Base-by-base conservation (phyloP, 1,140 invertebrate species). In the Bradynema listronoti region DNA sequence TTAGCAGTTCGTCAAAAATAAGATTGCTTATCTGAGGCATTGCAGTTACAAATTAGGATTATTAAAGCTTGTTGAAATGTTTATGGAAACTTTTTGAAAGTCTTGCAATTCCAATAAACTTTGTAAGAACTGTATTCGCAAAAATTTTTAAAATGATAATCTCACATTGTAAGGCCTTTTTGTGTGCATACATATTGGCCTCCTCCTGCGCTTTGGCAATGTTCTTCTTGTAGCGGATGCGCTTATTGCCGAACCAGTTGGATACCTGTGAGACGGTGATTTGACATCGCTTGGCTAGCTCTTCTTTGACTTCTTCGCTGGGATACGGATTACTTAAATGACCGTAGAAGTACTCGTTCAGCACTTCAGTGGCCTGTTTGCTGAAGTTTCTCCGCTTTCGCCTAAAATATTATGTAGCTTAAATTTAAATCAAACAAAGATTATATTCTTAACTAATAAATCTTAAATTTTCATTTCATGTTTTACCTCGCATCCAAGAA, bases 151-250 rank as follows among this genome's bases (percentile, higher is more conserved):
- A n/a, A n/a, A n/a, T n/a, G 61, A 33, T 66, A n/a, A n/a, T n/a
- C n/a, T n/a, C n/a, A n/a, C n/a, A n/a, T 73, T 11, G 92, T 91
- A n/a, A n/a, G 2, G 80, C 80, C 81, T 96, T 96, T 83, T 98
- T 98, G 46, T 93, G 92, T 66, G 93, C 93, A 80, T 99, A 99
- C 69, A 99, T 83, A 81, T 96, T 97, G 34, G 95, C 94, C 82
- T 98, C 95, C 82, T 99, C 95, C 80, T 98, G 93, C 56, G 94
- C 93, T 82, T 99, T 99, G 66, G 93, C 92, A 66, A 99, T 98
- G 81, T 99, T 99, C 83, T 99, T 99, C 86, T 99, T 99, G 83
- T 99, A 99, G 76, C 95, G 87, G 83, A 99, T 99, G 78, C 95
- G 86, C 80, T 99, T 99, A 83, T 99, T 99, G 16, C 95, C 95